Conservation (phyloP, 1,140 invertebrate genomes). For the Physella acuta region DNA sequence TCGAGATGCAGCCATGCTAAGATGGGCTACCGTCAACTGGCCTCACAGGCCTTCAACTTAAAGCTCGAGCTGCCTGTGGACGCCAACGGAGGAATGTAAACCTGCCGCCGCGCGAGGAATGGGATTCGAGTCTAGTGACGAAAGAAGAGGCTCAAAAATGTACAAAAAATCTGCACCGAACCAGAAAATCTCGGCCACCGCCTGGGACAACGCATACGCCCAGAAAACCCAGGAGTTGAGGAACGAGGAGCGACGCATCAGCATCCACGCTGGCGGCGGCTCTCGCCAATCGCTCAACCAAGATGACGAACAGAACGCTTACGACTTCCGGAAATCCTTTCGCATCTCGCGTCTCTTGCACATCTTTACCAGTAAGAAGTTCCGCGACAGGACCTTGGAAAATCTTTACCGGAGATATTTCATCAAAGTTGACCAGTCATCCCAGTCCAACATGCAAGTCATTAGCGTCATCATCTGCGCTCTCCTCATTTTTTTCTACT, state of each 20-base stretch:
- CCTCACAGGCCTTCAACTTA: too few species aligned
- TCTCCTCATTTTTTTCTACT: conserved; percentile 11
- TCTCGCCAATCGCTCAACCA: not conserved
- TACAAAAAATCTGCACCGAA: not conserved
- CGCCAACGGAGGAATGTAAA: too few species aligned
- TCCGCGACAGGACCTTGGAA: conserved; percentile 14
- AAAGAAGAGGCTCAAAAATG: conserved; percentile 13
- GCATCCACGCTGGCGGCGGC: not conserved
- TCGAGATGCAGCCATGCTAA: too few species aligned
- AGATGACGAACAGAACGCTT: not conserved
- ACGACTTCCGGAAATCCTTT: not conserved
- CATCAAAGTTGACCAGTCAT: conserved; percentile 21
- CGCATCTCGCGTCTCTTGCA: not conserved
- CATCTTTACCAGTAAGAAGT: conserved; percentile 9
- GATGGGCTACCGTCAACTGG: too few species aligned
- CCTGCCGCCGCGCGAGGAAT: too few species aligned
- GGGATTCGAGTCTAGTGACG: conserved; percentile 5
- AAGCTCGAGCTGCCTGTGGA: too few species aligned
- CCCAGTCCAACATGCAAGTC: conserved; percentile 7
- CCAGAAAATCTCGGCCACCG: not conserved
- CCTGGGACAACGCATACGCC: conserved; percentile 9
- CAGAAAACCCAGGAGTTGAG: conserved; percentile 12
- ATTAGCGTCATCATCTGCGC: conserved; percentile 13
- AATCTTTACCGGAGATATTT: conserved; percentile 24
- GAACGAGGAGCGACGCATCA: not conserved